Conservation (phyloP, 1,140 invertebrate genomes). For the Solenopsis invicta region DNA sequence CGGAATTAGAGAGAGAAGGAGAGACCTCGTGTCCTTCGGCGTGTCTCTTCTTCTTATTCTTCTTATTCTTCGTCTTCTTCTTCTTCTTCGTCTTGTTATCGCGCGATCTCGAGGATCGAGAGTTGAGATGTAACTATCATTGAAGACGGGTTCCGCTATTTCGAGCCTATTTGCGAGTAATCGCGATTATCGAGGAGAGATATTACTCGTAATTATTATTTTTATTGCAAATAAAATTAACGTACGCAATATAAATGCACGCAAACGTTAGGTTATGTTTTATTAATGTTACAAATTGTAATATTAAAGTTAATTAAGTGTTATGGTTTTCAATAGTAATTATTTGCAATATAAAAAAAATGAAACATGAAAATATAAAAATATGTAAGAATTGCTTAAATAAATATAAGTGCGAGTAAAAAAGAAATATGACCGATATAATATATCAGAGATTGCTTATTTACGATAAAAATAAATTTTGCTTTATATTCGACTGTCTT, state of each 20-base stretch:
- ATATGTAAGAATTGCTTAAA: not conserved
- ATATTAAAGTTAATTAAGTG: not conserved
- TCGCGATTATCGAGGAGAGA: not conserved
- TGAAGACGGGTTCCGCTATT: slow-evolving; percentile 38
- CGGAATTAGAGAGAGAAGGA: slow-evolving; percentile 39
- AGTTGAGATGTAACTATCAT: slow-evolving; percentile 5
- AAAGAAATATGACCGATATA: not conserved
- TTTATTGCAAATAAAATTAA: not conserved
- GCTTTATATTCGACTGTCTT: not conserved
- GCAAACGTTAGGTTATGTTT: not conserved
- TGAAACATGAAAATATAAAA: not conserved
- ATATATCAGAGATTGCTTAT: not conserved
- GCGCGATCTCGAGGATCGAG: slow-evolving; percentile 38
- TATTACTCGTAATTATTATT: not conserved
- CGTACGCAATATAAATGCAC: not conserved
- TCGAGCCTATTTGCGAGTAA: not conserved
- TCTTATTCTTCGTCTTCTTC: slow-evolving; percentile 37
- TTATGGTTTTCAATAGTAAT: not conserved
- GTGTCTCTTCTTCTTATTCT: slow-evolving; percentile 4
- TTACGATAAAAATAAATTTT: not conserved
- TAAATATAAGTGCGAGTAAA: not conserved
- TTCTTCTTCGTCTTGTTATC: slow-evolving; percentile 44
- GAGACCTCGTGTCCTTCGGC: slow-evolving; percentile 37
- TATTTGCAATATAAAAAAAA: no score
- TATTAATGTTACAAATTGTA: not conserved